phyloP scores from a whole-genome alignment of 2,113 vertebrate species.

The Camelus bactrianus region DNA sequence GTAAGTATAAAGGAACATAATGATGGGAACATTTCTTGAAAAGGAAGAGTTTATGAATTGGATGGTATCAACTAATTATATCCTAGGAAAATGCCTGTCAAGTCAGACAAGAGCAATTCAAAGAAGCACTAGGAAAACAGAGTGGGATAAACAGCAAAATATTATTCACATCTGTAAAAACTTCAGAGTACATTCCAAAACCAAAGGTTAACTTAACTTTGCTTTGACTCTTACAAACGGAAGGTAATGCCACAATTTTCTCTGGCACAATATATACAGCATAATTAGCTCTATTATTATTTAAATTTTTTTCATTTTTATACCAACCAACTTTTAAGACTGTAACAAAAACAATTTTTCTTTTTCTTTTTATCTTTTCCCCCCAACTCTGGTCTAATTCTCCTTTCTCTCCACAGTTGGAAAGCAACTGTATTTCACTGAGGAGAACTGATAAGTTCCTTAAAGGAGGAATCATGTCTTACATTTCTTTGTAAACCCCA shows the following conservation, averaged over 20 bases:
- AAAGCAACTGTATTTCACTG: neutral
- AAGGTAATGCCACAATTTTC: neutral
- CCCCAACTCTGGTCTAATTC: neutral
- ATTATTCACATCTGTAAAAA: slow-evolving; percentile 33
- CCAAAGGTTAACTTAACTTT: neutral
- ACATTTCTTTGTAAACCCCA: neutral
- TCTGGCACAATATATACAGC: neutral
- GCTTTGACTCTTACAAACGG: neutral
- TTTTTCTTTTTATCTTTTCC: neutral
- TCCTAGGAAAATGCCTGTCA: slow-evolving; percentile 48
- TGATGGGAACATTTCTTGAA: neutral
- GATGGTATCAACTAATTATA: slow-evolving; percentile 46
- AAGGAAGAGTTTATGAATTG: slow-evolving; percentile 43
- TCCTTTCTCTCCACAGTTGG: neutral
- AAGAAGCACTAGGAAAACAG: slow-evolving; percentile 46
- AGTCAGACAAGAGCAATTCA: slow-evolving; percentile 56
- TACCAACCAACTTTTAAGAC: neutral
- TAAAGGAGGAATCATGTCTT: neutral
- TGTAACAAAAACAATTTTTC: neutral
- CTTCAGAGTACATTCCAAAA: neutral
- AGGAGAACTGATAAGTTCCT: neutral
- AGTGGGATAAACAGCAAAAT: neutral
- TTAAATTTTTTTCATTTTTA: slow-evolving; percentile 18
- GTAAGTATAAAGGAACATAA: neutral
- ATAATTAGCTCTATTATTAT: neutral